Base-by-base conservation (phyloP, 2,888 invertebrate genomes). In the Diaprepes abbreviatus region DNA sequence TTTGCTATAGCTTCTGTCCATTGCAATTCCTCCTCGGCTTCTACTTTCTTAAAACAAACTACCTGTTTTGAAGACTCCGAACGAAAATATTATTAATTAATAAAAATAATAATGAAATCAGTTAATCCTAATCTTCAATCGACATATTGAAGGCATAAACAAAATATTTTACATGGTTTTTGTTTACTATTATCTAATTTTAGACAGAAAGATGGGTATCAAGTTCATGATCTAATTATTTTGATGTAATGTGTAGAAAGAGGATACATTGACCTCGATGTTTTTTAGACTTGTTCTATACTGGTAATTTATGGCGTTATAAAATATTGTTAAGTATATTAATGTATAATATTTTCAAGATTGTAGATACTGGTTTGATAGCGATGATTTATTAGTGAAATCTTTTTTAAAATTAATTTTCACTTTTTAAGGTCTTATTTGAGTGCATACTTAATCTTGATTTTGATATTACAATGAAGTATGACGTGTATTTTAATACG, bases 191-290 rank as follows among this genome's bases (percentile, higher is more conserved):
- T 59, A 33, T 45, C 60, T 67, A 67, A 62, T 28, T 67, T 55
- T 62, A 55, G 62, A 45, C 31, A 10, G 60, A 50, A 52, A 50
- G 66, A 60, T 66, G 52, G 55, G 62, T 62, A 62, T 62, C 62
- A 67, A 67, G 67, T 67, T 67, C 67, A 67, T 62, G 67, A 67
- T 62, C 67, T 48, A 67, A 67, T 62, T 67, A 67, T 48, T 55
- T 64, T 66, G 40, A 45, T 45, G 45, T 54, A 40, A 14, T 55
- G 28, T 66, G 14, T 16, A 45, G 40, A 40, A 52, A 28, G 35
- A 43, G 17, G 21, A 66, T 66, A 60, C 66, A 52, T 66, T 66
- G 66, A 59, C 59, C 66, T 43, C 33, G 14, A 28, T 36, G 33
- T 54, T 45, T 54, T 59, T 24, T n/a, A 38, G 36, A 31, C 35